Evolutionary conservation across 2,797 vertebrate species (phyloP), one percentile per base, ranked within the genome.

Genomic region (Huso huso): DNA sequence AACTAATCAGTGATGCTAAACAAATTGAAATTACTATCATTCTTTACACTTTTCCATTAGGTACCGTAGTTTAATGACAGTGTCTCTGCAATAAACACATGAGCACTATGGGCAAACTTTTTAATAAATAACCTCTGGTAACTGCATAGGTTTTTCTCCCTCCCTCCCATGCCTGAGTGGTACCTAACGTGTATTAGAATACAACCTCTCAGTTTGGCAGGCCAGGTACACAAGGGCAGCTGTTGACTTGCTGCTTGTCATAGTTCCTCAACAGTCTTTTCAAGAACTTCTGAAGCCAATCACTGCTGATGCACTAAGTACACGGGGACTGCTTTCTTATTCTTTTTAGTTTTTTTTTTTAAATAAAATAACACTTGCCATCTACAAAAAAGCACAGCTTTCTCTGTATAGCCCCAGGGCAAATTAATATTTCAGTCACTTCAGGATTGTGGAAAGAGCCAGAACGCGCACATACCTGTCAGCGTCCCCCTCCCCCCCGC

Each of bases 341-440:
- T 61, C 51, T 49, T 57, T 63, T 60, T 6, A 4, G 9, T 18
- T n/a, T 55, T 90, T 88, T 18, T n/a, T 55, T 90, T 88, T 88
- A 86, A 90, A 91, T 89, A 91, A 93, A 93, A 90, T 83, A 88
- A 86, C 91, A 90, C 90, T 93, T 90, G 90, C 87, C 87, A 85
- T 87, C 88, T 83, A 83, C 81, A 83, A 76, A 88, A 74, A 88
- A 81, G 86, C 86, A 81, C 65, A 66, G 86, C 83, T 76, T 88
- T 90, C 87, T 84, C 87, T 84, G 78, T 83, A 82, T 87, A 74
- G 93, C 94, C 89, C 69, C 82, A 82, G 94, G 94, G 88, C 84
- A 93, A 89, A 95, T 95, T 94, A 93, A 95, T 94, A 96, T 96
- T 95, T 95, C 82, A 94, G 81, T 92, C 94, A 91, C 91, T 87